Percentiles rank a stretch among this genome's conserved stretches.
Conservation (phyloP, 1,140 invertebrate genomes). For the Mercenaria mercenaria region DNA sequence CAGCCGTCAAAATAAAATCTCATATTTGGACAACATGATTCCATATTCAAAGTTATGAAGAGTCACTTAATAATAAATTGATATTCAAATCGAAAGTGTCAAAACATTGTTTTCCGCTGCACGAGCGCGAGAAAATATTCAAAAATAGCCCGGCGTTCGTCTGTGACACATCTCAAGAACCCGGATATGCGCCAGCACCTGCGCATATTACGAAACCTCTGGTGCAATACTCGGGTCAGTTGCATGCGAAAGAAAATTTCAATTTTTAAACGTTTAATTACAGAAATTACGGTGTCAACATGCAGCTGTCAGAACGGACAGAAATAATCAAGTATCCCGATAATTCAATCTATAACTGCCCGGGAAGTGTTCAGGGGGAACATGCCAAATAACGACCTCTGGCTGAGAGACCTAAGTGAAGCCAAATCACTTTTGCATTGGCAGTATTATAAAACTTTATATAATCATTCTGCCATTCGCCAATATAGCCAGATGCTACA, state of each 20-base stretch:
- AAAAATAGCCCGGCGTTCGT: not conserved
- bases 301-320: conserved; percentile 52
- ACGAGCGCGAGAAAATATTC: not conserved
- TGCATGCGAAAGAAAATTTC: conserved; percentile 20
- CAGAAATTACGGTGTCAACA: conserved; percentile 62
- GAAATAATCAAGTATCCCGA: conserved; percentile 23
- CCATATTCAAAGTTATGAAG: no score
- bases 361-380: conserved; percentile 4
- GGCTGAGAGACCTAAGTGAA: not conserved
- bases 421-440: no score
- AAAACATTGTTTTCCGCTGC: conserved; percentile 14
- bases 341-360: not conserved
- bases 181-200: conserved; percentile 59
- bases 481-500: no score
- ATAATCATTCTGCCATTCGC: no score
- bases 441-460: no score
- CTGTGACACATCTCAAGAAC: conserved; percentile 46
- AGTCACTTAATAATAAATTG: not conserved
- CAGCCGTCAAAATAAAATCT: no score
- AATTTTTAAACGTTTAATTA: conserved; percentile 65
- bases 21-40: no score
- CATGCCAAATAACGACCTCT: not conserved
- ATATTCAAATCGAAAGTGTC: conserved; percentile 22
- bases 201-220: conserved; percentile 52
- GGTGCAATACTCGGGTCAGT: conserved; percentile 59